Conservation (phyloP, 2,888 invertebrate species). For the Panzeria rudis region DNA sequence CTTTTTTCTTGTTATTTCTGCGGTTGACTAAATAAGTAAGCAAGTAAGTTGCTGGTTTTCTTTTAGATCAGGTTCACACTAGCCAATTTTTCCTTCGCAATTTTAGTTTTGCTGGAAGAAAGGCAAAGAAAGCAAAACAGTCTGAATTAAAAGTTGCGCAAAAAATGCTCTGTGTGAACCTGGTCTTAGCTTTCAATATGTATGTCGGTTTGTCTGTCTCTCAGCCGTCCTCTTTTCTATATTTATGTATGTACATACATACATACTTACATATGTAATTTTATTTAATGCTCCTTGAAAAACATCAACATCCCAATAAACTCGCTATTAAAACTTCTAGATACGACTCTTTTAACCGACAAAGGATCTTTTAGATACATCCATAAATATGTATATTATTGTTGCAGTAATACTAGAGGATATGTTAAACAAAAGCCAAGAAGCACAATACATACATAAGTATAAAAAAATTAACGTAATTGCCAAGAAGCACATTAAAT, state of each 20-base stretch:
- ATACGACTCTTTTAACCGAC: not conserved
- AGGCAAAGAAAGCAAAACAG: no score
- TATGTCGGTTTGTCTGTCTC: not conserved
- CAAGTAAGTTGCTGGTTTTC: not conserved
- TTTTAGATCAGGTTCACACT: no score
- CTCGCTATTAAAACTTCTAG: not conserved
- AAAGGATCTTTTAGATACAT: slow-evolving; percentile 41
- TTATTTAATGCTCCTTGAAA: slow-evolving; percentile 2
- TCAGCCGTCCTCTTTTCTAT: not conserved
- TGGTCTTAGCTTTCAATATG: not conserved
- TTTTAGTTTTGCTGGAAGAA: no score
- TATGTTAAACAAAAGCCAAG: slow-evolving; percentile 33
- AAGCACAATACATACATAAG: slow-evolving; percentile 29
- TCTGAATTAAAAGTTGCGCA: no score
- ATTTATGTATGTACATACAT: no score
- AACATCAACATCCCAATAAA: not conserved
- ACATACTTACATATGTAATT: no score
- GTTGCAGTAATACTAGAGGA: slow-evolving; percentile 7
- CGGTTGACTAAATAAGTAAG: slow-evolving; percentile 15
- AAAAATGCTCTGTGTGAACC: no score
- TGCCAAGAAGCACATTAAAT: slow-evolving; percentile 16
- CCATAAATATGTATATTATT: not conserved
- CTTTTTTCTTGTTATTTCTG: not conserved
- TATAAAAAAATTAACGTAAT: no score
- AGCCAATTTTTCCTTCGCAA: no score